Evolutionary conservation across 2,797 vertebrate species (phyloP).

Genomic region (Aphelocoma californica): DNA sequence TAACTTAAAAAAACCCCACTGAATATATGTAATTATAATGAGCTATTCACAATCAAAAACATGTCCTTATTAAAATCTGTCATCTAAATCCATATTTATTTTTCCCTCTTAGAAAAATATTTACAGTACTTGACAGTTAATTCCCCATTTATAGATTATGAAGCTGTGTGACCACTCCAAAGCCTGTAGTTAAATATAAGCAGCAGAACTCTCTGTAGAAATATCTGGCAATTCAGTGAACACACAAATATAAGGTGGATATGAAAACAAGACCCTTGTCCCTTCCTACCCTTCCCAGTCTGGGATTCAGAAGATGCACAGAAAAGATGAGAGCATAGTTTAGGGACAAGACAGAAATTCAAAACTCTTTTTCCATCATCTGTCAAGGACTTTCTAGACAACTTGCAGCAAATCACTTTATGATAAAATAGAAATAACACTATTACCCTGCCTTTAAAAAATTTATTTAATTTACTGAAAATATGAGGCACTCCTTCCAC

Average conservation of each 20-base stretch:
- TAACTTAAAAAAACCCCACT: not conserved
- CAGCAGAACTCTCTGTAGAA: not conserved
- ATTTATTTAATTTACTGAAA: not conserved
- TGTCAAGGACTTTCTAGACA: not conserved
- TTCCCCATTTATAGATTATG: not conserved
- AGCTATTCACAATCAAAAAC: slow-evolving; percentile 21
- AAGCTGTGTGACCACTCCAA: slow-evolving; percentile 17
- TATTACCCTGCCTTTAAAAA: not conserved
- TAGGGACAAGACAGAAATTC: not conserved
- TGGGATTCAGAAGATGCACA: not conserved
- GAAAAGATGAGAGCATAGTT: not conserved
- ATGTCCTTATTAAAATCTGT: slow-evolving; percentile 41
- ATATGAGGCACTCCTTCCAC: not conserved
- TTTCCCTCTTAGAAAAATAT: slow-evolving; percentile 18
- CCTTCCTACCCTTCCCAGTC: not conserved
- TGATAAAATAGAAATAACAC: not conserved
- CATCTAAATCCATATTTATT: slow-evolving; percentile 13
- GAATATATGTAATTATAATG: slow-evolving; percentile 18
- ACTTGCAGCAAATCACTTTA: not conserved
- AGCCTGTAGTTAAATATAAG: not conserved
- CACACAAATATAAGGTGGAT: not conserved
- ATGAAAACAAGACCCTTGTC: not conserved
- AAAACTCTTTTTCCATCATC: not conserved
- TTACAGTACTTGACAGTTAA: slow-evolving; percentile 39
- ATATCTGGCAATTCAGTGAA: not conserved